A percentile compares a stretch with the other conserved stretches of the same genome.
These are phyloP conservation scores for Chinchilla lanigera DNA, from an alignment of 2,113 vertebrate genomes.

Conservation along the genomic window DNA sequence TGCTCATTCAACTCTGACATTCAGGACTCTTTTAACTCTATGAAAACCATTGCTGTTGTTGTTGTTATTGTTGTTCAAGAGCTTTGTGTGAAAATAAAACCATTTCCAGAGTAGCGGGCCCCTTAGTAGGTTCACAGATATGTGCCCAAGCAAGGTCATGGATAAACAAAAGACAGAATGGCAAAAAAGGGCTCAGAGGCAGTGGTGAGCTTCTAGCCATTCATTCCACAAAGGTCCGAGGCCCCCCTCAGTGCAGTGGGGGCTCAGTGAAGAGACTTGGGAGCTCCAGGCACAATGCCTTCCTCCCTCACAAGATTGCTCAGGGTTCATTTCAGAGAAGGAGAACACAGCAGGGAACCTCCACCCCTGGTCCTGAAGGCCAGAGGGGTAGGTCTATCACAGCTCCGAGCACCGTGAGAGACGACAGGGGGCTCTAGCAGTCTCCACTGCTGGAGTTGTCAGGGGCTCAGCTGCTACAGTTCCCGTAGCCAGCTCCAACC, in stretches of 20 bases:
- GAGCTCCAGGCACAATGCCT: neutral
- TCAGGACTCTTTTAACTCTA: neutral
- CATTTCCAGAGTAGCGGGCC: neutral
- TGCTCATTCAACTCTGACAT: neutral
- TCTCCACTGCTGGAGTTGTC: neutral
- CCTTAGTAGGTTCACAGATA: neutral
- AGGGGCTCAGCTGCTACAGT: neutral
- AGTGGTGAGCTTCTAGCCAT: fast-evolving
- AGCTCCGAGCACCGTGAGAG: neutral
- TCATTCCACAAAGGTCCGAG: neutral
- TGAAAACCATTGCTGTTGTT: neutral
- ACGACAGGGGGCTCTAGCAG: neutral
- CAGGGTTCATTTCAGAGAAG: neutral
- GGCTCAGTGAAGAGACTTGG: neutral
- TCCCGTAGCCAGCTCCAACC: neutral
- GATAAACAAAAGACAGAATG: neutral
- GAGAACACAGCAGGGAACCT: neutral
- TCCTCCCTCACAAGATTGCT: neutral
- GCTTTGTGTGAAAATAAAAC: neutral
- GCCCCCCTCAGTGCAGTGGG: neutral
- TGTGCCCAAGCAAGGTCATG: neutral
- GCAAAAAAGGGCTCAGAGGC: neutral
- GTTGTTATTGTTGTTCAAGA: neutral
- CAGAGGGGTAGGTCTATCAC: neutral
- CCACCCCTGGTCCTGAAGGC: neutral